Percentiles rank a stretch among this genome's conserved stretches.
These are phyloP conservation scores for Tetramorium alpestre DNA, from an alignment of 1,140 invertebrate species.

Conservation along the genomic window DNA sequence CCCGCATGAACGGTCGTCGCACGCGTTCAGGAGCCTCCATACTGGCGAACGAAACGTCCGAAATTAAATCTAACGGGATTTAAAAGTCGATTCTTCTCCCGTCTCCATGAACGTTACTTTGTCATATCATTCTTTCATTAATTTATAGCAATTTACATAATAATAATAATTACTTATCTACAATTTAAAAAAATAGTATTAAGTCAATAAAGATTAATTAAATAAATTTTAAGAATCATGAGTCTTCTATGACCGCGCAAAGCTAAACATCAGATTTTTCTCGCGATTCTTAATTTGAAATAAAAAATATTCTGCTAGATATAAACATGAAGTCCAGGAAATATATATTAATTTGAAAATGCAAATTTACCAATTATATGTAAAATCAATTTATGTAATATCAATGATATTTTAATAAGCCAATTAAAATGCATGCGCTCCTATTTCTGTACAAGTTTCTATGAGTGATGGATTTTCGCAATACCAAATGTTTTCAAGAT, in stretches of 20 bases:
- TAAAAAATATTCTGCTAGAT: background rate
- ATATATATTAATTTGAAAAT: background rate
- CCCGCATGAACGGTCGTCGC: slow-evolving; percentile 79
- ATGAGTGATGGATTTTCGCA: background rate
- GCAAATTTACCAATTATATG: no score
- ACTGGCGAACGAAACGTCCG: slow-evolving; percentile 70
- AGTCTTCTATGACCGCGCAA: background rate
- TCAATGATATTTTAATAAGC: background rate
- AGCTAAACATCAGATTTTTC: background rate
- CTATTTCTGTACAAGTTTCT: background rate
- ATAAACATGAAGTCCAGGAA: background rate
- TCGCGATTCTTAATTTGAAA: background rate
- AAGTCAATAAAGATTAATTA: background rate
- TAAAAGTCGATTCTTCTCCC: slow-evolving; percentile 77
- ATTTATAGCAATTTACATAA: background rate
- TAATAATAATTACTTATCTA: background rate
- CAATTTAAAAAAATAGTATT: background rate
- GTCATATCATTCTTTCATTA: slow-evolving; percentile 15
- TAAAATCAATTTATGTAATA: no score
- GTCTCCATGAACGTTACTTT: background rate
- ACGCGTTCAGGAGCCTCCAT: slow-evolving; percentile 75
- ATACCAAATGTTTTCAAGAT: background rate
- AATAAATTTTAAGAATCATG: background rate
- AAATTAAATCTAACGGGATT: slow-evolving; percentile 84
- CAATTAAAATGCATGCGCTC: background rate